These are phyloP conservation scores for Gonatopus flavifemur DNA, from an alignment of 1,140 invertebrate species.

Conservation along the genomic window DNA sequence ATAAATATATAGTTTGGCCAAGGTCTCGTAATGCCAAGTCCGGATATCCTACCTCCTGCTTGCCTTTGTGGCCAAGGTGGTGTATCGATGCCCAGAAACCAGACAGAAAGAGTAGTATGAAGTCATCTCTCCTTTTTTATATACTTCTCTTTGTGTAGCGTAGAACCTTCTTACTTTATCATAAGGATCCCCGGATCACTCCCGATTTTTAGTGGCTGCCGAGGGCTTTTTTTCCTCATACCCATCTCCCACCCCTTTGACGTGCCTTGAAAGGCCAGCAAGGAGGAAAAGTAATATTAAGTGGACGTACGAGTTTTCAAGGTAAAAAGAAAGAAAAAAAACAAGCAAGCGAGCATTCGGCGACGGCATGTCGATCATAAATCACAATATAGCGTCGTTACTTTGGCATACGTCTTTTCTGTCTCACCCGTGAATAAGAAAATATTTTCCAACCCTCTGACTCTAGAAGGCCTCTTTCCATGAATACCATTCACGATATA, in stretches of 20 bases:
- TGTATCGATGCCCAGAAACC: conserved; percentile 14
- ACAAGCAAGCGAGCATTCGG: not conserved
- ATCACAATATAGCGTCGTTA: not conserved
- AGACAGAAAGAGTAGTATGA: conserved; percentile 8
- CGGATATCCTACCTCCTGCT: conserved; percentile 13
- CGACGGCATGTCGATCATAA: not conserved
- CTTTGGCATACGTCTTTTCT: not conserved
- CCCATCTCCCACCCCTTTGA: conserved; percentile 1
- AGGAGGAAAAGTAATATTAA: conserved; percentile 13
- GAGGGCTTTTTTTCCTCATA: not conserved
- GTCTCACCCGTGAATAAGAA: too few species aligned
- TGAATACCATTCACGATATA: too few species aligned
- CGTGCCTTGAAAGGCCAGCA: conserved; percentile 1
- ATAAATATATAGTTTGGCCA: too few species aligned
- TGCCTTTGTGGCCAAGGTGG: conserved; percentile 14
- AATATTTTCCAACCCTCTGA: too few species aligned
- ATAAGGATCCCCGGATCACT: conserved; percentile 8
- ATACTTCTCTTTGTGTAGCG: conserved; percentile 9
- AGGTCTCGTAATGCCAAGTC: not conserved
- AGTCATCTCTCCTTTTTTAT: not conserved
- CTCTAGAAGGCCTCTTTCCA: too few species aligned
- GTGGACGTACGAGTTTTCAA: not conserved
- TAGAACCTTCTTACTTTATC: conserved; percentile 19
- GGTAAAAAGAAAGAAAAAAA: not conserved
- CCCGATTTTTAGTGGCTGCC: not conserved